Percentiles rank a stretch among this genome's conserved stretches.
These are phyloP conservation scores for Cataglyphis livida DNA, from an alignment of 2,888 invertebrate genomes.

Conservation along the genomic window DNA sequence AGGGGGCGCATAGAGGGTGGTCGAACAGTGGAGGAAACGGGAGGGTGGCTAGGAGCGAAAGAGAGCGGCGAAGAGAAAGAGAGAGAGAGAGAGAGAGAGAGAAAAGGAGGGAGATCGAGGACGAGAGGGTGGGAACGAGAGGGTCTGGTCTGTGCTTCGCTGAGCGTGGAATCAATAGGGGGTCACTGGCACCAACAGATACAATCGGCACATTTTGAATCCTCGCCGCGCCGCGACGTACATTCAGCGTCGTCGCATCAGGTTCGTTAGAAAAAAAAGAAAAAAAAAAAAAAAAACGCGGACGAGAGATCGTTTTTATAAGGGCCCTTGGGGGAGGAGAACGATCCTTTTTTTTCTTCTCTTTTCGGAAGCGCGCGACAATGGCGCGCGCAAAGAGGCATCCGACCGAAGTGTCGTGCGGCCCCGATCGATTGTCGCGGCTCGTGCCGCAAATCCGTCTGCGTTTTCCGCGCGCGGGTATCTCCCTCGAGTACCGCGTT, in stretches of 20 bases:
- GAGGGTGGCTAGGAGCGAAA: conserved; percentile 8
- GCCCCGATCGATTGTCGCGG: conserved; percentile 36
- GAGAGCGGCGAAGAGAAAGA: conserved; percentile 36
- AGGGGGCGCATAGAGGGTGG: conserved; percentile 38
- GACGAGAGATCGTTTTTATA: background rate
- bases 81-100: conserved; percentile 54
- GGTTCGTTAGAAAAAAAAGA: background rate
- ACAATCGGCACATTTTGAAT: conserved; percentile 84
- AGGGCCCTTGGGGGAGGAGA: background rate
- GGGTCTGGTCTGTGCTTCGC: conserved; percentile 81
- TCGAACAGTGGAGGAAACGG: conserved; percentile 41
- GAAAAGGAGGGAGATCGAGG: conserved; percentile 21
- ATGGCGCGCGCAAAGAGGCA: background rate
- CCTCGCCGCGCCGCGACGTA: conserved; percentile 62
- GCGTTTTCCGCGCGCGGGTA: conserved; percentile 28
- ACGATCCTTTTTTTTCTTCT: background rate
- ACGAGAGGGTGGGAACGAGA: conserved; percentile 59
- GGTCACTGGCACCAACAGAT: conserved; percentile 85
- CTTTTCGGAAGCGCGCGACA: conserved; percentile 10
- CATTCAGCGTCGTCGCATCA: conserved; percentile 39
- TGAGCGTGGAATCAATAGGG: conserved; percentile 84
- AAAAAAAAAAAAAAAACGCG: background rate
- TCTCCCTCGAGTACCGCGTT: background rate
- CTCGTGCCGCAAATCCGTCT: conserved; percentile 32
- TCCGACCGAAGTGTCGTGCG: conserved; percentile 11